Percentiles rank a stretch among this genome's conserved stretches.
Conservation (phyloP, 2,888 invertebrate genomes). For the Adineta ricciae region DNA sequence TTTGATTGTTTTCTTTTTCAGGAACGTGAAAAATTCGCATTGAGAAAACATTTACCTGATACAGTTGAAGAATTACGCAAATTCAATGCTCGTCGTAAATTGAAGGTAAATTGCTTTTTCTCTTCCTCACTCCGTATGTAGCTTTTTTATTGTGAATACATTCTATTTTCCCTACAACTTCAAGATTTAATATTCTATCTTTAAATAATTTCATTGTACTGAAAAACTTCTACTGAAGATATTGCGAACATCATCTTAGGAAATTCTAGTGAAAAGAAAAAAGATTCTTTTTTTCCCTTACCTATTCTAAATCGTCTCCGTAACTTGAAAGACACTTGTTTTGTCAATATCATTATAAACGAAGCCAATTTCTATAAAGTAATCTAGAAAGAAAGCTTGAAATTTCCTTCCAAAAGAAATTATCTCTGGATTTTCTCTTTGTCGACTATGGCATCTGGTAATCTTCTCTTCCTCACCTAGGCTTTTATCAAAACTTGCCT, state of each 20-base stretch:
- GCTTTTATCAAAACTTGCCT: neutral
- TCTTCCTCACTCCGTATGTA: neutral
- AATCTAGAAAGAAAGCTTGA: neutral
- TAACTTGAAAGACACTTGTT: neutral
- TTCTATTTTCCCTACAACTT: too few species aligned
- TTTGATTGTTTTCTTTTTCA: constrained; percentile 46
- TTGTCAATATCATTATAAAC: neutral
- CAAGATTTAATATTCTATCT: neutral
- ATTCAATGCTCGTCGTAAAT: constrained; percentile 84
- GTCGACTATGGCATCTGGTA: neutral
- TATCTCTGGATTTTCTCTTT: neutral
- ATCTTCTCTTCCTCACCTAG: neutral
- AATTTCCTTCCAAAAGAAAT: neutral
- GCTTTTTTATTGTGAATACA: too few species aligned
- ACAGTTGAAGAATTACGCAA: constrained; percentile 93
- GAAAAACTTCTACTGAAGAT: neutral
- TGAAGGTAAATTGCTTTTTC: constrained; percentile 48
- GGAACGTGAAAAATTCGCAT: constrained; percentile 76
- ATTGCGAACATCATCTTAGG: neutral
- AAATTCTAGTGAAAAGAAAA: neutral
- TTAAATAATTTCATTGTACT: neutral
- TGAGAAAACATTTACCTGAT: constrained; percentile 74
- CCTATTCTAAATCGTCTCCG: neutral
- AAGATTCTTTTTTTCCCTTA: neutral
- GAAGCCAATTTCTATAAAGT: neutral